Evolutionary conservation across 2,113 vertebrate species (phyloP).

Genomic region (Tinamus guttatus): DNA sequence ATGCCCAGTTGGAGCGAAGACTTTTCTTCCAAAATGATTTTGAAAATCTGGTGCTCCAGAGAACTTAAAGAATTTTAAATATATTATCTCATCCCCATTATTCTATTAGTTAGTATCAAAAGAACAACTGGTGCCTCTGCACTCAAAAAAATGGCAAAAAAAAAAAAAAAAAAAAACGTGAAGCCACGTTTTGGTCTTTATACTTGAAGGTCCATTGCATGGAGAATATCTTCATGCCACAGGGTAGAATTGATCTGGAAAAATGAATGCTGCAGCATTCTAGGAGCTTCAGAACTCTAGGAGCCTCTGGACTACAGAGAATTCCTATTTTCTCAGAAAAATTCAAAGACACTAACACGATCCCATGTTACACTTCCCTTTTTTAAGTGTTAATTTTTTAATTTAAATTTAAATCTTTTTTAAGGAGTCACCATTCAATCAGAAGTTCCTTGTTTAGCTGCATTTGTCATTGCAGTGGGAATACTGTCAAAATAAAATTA

Average conservation of each 20-base stretch:
- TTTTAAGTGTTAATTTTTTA: background rate
- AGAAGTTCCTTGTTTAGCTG: background rate
- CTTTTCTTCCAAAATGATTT: background rate
- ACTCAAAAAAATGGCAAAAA: background rate
- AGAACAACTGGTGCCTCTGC: background rate
- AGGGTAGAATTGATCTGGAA: no score
- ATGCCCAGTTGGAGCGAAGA: background rate
- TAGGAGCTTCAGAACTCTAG: no score
- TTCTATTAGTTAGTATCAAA: background rate
- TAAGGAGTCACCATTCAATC: background rate
- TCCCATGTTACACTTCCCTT: background rate
- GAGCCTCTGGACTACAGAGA: no score
- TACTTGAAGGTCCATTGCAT: no score
- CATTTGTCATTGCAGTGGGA: background rate
- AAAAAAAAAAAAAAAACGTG: no score
- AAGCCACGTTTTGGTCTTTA: background rate
- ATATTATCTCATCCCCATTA: background rate
- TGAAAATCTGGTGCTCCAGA: background rate
- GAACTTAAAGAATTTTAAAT: background rate
- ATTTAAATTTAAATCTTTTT: no score
- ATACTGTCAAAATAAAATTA: background rate
- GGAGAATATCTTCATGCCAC: no score
- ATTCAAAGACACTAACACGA: background rate
- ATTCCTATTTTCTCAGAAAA: background rate
- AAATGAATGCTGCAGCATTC: no score